Evolutionary conservation across 2,797 vertebrate genomes (phyloP).

Genomic region (Synaphobranchus kaupii): DNA sequence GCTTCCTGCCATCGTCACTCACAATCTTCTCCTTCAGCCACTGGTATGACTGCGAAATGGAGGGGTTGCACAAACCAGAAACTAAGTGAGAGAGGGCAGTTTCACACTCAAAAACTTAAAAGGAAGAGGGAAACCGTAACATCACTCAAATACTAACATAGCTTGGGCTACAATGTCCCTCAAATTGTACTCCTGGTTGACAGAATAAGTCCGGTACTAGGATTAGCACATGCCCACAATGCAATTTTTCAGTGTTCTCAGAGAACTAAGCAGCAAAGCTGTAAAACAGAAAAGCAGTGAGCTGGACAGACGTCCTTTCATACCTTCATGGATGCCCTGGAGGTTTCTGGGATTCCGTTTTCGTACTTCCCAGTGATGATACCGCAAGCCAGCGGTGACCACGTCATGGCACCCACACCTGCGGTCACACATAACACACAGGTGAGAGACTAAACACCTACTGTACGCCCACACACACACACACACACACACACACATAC

Average conservation of each 20-base stretch:
- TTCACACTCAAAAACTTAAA: background rate
- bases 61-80: background rate
- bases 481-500: background rate
- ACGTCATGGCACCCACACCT: slow-evolving; percentile 98
- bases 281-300: background rate
- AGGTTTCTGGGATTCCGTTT: slow-evolving; percentile 92
- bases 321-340: slow-evolving; percentile 96
- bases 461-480: background rate
- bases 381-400: slow-evolving; percentile 97
- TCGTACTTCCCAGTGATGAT: slow-evolving; percentile 98
- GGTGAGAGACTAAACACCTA: background rate
- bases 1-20: slow-evolving; percentile 93
- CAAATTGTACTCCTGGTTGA: background rate
- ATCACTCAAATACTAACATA: background rate
- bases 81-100: background rate
- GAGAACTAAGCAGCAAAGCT: background rate
- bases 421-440: slow-evolving; percentile 28
- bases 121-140: background rate
- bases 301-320: background rate
- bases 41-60: slow-evolving; percentile 85
- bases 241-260: background rate
- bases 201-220: background rate
- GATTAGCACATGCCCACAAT: background rate
- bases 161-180: background rate
- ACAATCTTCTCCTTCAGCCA: slow-evolving; percentile 97